Conservation (phyloP, 2,113 vertebrate species). For the Colius striatus region DNA sequence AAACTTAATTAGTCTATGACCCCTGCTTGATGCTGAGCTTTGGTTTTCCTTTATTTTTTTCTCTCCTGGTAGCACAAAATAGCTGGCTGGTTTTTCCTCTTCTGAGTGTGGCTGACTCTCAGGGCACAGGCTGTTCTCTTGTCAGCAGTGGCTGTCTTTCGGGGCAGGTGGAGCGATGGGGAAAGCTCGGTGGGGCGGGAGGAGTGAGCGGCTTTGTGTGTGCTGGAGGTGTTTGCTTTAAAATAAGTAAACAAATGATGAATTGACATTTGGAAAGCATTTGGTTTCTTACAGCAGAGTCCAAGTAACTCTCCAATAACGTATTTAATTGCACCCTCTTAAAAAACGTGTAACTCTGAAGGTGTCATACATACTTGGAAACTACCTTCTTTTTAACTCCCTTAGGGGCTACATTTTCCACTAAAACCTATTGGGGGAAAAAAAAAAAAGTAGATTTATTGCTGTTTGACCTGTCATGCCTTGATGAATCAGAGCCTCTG, state of each 20-base stretch:
- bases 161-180: background rate
- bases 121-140: background rate
- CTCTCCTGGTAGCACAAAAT: background rate
- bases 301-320: background rate
- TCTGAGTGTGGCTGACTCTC: background rate
- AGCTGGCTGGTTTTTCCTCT: background rate
- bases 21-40: background rate
- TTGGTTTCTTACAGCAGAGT: background rate
- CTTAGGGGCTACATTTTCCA: background rate
- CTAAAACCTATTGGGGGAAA: background rate
- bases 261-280: background rate
- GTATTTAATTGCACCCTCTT: background rate
- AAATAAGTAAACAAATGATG: background rate
- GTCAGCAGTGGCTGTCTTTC: background rate
- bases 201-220: background rate
- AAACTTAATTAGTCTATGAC: constrained; percentile 51
- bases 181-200: background rate
- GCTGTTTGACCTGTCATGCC: background rate
- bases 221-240: background rate
- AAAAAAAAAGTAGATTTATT: background rate
- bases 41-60: constrained; percentile 24
- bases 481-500: background rate
- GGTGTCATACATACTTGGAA: background rate
- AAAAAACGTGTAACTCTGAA: background rate
- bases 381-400: background rate